Base-by-base conservation (phyloP, 2,888 invertebrate genomes). In the Drosophila barbarae region DNA sequence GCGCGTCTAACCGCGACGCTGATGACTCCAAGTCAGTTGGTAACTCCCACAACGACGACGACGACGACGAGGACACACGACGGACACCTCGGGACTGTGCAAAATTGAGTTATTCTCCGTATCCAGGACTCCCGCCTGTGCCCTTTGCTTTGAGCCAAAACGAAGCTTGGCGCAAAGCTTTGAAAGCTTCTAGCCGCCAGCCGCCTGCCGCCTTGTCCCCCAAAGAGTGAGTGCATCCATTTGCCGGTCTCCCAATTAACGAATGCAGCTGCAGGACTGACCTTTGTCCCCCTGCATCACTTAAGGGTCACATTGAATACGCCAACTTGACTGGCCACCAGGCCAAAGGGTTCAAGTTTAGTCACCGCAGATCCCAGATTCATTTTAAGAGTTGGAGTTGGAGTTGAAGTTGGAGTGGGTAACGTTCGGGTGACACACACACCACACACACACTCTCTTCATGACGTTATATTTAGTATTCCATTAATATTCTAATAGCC, bases 401-500 rank as follows among this genome's bases (percentile, higher is more conserved):
- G 3, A 15, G 5, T 6, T 28, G 15, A 1, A 26, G n/a, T 5
- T 12, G 39, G 38, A 36, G 18, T n/a, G 41, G 18, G 26, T 18
- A 13, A 13, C 13, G 12, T 39, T 39, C 5, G 18, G 26, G 7
- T n/a, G 50, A 36, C 30, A 38, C 41, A 26, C 41, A 23, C 23
- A 9, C 64, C 41, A n/a, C 41, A 26, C 26, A 26, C 26, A 10
- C 64, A 36, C 30, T 23, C 64, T 32, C 30, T 49, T 34, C 61
- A 64, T 64, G 60, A 61, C 64, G 73, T 66, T 66, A 51, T 72
- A 87, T 87, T 84, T 77, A 84, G 77, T 82, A 85, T 87, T 86
- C 85, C 80, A 86, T 86, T 86, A 86, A 86, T 87, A 87, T 86
- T 86, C 85, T 73, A 86, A 86, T 75, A 87, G 85, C 72, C 79